Conservation (phyloP, 2,888 invertebrate genomes). For the Diogma glabrata region DNA sequence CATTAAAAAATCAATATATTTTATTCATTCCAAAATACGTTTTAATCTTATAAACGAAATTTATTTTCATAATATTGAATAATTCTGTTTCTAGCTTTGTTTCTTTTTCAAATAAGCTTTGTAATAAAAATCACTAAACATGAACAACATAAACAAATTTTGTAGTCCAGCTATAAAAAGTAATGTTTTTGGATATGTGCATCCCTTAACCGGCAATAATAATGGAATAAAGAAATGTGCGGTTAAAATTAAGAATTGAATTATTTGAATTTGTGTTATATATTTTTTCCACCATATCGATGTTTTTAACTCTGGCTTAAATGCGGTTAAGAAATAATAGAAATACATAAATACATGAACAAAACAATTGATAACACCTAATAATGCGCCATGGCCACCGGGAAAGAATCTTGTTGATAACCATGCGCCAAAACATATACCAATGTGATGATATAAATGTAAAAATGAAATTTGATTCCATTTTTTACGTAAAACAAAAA, state of each 20-base stretch:
- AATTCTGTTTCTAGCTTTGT: too few relatives aligned
- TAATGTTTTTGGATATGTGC: conserved; percentile 46
- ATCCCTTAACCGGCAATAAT: conserved; percentile 35
- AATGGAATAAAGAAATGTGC: conserved; percentile 42
- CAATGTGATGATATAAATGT: conserved; percentile 59
- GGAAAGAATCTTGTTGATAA: conserved; percentile 26
- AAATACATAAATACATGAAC: conserved; percentile 75
- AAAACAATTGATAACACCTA: conserved; percentile 57
- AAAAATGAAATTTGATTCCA: conserved; percentile 53
- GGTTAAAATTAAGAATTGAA: conserved; percentile 51
- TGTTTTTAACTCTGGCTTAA: conserved; percentile 54
- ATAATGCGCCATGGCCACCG: conserved; percentile 51
- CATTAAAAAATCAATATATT: too few relatives aligned
- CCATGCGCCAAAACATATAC: conserved; percentile 51
- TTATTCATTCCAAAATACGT: too few relatives aligned
- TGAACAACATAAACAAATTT: conserved; percentile 49
- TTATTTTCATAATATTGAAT: too few relatives aligned
- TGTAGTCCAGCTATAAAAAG: conserved; percentile 48
- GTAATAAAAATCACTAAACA: conserved; percentile 57
- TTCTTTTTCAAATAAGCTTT: conserved; percentile 40
- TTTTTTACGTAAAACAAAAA: conserved; percentile 60
- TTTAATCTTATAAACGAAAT: too few relatives aligned
- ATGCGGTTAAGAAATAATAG: conserved; percentile 66
- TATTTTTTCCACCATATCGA: conserved; percentile 76
- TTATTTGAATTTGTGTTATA: conserved; percentile 71